Conservation (phyloP, 2,113 vertebrate genomes). For the Gila orcuttii region DNA sequence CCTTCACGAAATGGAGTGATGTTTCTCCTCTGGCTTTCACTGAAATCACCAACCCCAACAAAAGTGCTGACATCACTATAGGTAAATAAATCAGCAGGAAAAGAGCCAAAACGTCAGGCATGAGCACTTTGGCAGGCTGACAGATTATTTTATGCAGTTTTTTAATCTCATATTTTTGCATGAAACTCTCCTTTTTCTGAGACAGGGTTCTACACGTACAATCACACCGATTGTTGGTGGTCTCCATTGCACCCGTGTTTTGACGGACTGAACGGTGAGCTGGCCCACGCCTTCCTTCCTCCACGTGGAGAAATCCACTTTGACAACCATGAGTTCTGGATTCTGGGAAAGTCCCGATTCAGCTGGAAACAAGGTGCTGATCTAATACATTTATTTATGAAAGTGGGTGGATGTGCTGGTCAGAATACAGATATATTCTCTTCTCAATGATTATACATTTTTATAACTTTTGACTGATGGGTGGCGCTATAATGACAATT, state of each 20-base stretch:
- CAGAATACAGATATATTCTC: background rate
- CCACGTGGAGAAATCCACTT: constrained; percentile 84
- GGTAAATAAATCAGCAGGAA: constrained; percentile 65
- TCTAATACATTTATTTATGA: background rate
- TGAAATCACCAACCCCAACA: constrained; percentile 63
- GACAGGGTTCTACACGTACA: constrained; percentile 83
- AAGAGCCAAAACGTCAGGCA: background rate
- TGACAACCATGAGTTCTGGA: constrained; percentile 86
- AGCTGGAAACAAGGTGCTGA: constrained; percentile 83
- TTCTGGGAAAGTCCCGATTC: constrained; percentile 82
- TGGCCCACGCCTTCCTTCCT: constrained; percentile 84
- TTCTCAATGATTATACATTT: background rate
- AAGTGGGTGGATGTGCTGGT: background rate
- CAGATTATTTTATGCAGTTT: background rate
- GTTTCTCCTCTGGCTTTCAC: constrained; percentile 80
- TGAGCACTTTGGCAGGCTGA: background rate
- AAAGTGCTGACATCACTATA: constrained; percentile 75
- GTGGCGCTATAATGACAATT: background rate
- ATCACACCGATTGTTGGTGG: constrained; percentile 83
- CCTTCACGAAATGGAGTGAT: constrained; percentile 83
- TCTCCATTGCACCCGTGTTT: constrained; percentile 84
- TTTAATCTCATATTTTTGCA: background rate
- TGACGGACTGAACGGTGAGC: constrained; percentile 81
- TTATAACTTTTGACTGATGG: background rate
- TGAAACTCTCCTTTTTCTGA: constrained; percentile 21